Evolutionary conservation across 2,888 invertebrate species (phyloP), one percentile per base, ranked within the genome.

Genomic region (Labia minor): DNA sequence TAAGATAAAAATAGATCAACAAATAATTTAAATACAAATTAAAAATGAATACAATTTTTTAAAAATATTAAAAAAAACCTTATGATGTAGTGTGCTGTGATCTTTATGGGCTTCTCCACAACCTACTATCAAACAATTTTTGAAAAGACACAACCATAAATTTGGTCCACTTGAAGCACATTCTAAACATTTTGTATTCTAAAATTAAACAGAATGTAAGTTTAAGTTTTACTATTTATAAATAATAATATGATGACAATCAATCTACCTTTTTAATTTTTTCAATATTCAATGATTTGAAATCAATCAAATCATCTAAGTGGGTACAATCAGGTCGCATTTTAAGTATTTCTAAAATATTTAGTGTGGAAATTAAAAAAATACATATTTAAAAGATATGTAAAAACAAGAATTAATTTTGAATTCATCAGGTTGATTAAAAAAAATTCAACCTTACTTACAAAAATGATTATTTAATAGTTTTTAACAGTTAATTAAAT

Each of bases 141-240:
- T 84, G 74, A 88, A 85, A 67, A 95, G 79, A 74, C 95, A 95
- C 68, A 93, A 83, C 93, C 94, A 94, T 67, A 94, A 81, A 76
- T 92, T 89, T 65, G 88, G 88, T 1, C 90, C 90, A 11, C 82
- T 78, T 70, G 84, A 85, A 49, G 85, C 83, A 74, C 92, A 93
- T 73, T 87, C 86, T 69, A 84, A 82, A 78, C 92, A 93, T 74
- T 80, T 76, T 70, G 81, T 75, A 66, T 77, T 77, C 85, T 85
- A 73, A 74, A 19, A 65, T 61, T 72, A 70, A 19, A 62, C 66
- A 64, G 6, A 21, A 62, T 14, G 33, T 66, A 65, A 14, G 19
- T 26, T 49, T 49, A 49, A 62, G 14, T 49, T n/a, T 49, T 49
- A 49, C 21, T 62, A 61, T 18, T 19, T 64, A 61, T 65, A 64